These are phyloP conservation scores for Lepidostoma basale DNA, from an alignment of 1,140 invertebrate species.

Conservation along the genomic window DNA sequence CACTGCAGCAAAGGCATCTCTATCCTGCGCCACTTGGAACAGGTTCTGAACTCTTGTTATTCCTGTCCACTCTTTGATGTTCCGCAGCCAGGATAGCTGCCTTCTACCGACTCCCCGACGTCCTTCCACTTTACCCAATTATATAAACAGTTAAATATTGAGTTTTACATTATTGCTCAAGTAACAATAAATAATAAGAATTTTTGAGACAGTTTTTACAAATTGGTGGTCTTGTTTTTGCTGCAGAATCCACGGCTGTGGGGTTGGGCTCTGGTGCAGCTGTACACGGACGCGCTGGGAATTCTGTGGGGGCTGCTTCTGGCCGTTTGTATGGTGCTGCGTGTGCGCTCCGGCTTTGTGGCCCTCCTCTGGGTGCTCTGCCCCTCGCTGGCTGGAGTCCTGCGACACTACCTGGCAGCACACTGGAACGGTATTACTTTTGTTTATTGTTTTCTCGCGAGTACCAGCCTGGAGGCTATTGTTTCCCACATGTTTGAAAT, in stretches of 20 bases:
- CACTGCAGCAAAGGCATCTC: too few species aligned
- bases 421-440: slow-evolving; percentile 53
- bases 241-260: slow-evolving; percentile 35
- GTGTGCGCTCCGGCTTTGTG: slow-evolving; percentile 71
- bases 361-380: slow-evolving; percentile 70
- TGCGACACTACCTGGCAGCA: slow-evolving; percentile 56
- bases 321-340: slow-evolving; percentile 60
- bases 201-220: background rate
- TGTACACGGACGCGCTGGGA: slow-evolving; percentile 66
- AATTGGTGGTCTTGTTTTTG: background rate
- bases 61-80: too few species aligned
- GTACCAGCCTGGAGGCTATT: too few species aligned
- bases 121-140: too few species aligned
- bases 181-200: slow-evolving; percentile 4
- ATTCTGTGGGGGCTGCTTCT: slow-evolving; percentile 64
- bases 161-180: too few species aligned
- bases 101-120: too few species aligned
- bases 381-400: slow-evolving; percentile 58
- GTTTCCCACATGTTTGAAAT: too few species aligned
- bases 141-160: too few species aligned
- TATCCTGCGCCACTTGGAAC: too few species aligned
- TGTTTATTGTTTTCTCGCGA: too few species aligned
- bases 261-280: slow-evolving; percentile 62
- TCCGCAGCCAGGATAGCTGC: too few species aligned
- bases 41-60: background rate